Percentiles rank a stretch among this genome's conserved stretches.
These are phyloP conservation scores for Drosophila fuyamai DNA, from an alignment of 1,140 invertebrate genomes.

Conservation along the genomic window DNA sequence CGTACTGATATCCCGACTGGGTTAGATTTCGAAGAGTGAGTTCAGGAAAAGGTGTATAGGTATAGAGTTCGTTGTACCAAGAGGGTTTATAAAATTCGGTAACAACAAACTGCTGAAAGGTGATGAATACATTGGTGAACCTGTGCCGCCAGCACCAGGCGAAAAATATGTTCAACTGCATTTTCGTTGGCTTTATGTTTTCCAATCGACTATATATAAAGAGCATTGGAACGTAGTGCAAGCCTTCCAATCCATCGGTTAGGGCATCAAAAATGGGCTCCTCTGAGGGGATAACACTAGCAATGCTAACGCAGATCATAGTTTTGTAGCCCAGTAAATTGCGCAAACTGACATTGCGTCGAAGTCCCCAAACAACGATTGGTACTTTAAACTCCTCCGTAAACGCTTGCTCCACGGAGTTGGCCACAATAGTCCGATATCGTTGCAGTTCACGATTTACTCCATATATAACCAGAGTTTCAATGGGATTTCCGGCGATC, in stretches of 20 bases:
- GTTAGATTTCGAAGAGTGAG: slow-evolving; percentile 41
- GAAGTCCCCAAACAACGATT: slow-evolving; percentile 32
- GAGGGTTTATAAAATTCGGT: neutral
- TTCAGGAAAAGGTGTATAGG: slow-evolving; percentile 60
- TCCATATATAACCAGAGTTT: slow-evolving; percentile 11
- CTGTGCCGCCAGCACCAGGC: slow-evolving; percentile 56
- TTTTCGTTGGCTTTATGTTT: neutral
- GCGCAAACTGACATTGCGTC: slow-evolving; percentile 16
- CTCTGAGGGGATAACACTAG: neutral
- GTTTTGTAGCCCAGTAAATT: slow-evolving; percentile 23
- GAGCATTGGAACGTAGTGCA: slow-evolving; percentile 45
- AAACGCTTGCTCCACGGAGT: slow-evolving; percentile 42
- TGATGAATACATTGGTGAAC: slow-evolving; percentile 54
- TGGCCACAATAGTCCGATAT: neutral
- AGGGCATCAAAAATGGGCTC: slow-evolving; percentile 53
- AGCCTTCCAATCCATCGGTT: slow-evolving; percentile 16
- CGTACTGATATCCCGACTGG: neutral
- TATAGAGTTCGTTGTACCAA: slow-evolving; percentile 32
- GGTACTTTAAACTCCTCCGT: slow-evolving; percentile 39
- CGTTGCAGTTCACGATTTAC: neutral
- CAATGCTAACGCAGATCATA: slow-evolving; percentile 39
- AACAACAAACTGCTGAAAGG: neutral
- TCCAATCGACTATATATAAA: slow-evolving; percentile 22
- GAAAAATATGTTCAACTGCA: slow-evolving; percentile 37
- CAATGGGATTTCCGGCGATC: slow-evolving; percentile 3